Evolutionary conservation across 2,888 invertebrate species (phyloP).

Genomic region (Sesamia inferens): DNA sequence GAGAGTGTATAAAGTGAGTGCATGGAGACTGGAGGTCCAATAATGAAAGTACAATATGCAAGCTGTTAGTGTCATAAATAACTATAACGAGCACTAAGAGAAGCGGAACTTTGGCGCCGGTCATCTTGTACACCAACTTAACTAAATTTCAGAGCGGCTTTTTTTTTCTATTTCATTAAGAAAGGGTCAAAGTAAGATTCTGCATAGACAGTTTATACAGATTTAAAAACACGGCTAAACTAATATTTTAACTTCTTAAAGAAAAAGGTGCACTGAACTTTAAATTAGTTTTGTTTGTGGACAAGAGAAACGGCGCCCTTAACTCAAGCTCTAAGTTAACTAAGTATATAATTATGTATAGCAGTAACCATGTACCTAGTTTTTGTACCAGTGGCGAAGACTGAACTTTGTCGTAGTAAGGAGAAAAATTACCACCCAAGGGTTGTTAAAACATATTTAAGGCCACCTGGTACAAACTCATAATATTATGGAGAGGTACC

Average conservation of each 20-base stretch:
- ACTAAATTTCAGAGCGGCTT: too few relatives aligned
- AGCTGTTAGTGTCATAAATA: conserved; percentile 4
- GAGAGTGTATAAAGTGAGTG: conserved; percentile 22
- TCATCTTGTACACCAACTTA: too few relatives aligned
- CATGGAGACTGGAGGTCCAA: neutral
- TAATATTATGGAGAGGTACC: neutral
- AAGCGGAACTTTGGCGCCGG: neutral
- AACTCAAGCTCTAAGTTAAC: neutral
- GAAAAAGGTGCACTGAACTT: too few relatives aligned
- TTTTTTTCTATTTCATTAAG: too few relatives aligned
- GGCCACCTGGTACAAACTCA: neutral
- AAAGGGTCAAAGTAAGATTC: too few relatives aligned
- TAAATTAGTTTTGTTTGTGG: too few relatives aligned
- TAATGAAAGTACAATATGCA: conserved; percentile 4
- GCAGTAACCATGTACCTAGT: neutral
- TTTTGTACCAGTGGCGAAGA: neutral
- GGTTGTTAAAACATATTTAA: conserved; percentile 1
- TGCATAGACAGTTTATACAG: too few relatives aligned
- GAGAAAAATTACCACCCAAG: neutral
- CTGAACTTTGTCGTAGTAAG: neutral
- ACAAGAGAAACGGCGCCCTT: too few relatives aligned
- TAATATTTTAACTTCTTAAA: too few relatives aligned
- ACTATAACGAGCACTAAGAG: neutral
- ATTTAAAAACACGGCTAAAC: too few relatives aligned
- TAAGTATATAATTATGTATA: neutral